Evolutionary conservation across 1,140 invertebrate genomes (phyloP).

Genomic region (Ceratina calcarata): DNA sequence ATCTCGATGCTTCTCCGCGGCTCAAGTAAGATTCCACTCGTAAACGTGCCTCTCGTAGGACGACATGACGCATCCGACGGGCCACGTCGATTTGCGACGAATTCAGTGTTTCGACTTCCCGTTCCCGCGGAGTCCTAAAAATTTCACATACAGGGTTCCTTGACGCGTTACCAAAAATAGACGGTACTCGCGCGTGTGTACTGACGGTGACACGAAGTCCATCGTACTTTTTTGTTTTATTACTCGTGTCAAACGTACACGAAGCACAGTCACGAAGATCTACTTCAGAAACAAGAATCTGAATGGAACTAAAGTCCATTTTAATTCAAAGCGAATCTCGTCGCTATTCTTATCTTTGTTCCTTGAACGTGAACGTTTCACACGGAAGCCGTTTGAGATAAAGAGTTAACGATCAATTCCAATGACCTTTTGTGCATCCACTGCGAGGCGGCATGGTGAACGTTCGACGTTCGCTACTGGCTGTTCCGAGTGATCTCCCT

Average conservation of each 20-base stretch:
- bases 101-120: not conserved
- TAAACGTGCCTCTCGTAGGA: slow-evolving; percentile 29
- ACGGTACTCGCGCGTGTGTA: too few relatives aligned
- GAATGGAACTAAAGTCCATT: too few relatives aligned
- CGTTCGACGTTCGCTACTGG: not conserved
- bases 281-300: too few relatives aligned
- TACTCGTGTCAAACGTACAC: too few relatives aligned
- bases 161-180: too few relatives aligned
- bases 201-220: too few relatives aligned
- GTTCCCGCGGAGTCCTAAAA: not conserved
- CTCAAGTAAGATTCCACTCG: slow-evolving; percentile 48
- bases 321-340: not conserved
- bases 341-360: not conserved
- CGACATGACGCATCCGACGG: slow-evolving; percentile 54
- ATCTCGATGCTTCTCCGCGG: slow-evolving; percentile 24
- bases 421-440: slow-evolving; percentile 33
- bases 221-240: too few relatives aligned
- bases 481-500: not conserved
- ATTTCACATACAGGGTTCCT: not conserved
- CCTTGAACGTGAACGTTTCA: not conserved
- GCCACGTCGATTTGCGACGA: not conserved
- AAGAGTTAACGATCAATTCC: slow-evolving; percentile 19
- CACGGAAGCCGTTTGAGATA: not conserved
- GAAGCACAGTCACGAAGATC: too few relatives aligned
- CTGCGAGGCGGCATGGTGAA: slow-evolving; percentile 7